These are phyloP conservation scores for Fragum whitleyi DNA, from an alignment of 2,888 invertebrate genomes.

Conservation along the genomic window DNA sequence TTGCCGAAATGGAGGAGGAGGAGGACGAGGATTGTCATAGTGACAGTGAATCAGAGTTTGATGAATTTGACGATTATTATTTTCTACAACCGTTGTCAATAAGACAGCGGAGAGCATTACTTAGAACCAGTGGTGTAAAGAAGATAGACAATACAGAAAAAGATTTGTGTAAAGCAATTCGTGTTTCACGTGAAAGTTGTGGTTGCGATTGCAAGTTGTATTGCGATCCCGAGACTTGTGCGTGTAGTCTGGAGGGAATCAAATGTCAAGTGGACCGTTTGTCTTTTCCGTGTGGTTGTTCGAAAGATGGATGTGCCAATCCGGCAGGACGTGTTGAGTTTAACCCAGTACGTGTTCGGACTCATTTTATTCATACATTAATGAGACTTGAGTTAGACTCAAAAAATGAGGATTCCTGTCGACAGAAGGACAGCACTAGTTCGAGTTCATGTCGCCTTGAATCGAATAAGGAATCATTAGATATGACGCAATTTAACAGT, in stretches of 20 bases:
- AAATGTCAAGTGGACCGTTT: slow-evolving; percentile 98
- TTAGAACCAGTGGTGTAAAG: slow-evolving; percentile 96
- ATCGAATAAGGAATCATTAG: slow-evolving; percentile 86
- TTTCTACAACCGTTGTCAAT: slow-evolving; percentile 93
- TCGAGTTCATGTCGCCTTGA: slow-evolving; percentile 23
- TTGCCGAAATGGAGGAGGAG: slow-evolving; percentile 67
- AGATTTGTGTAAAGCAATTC: slow-evolving; percentile 96
- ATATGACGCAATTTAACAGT: slow-evolving; percentile 81
- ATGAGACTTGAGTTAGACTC: slow-evolving; percentile 89
- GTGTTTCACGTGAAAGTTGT: slow-evolving; percentile 92
- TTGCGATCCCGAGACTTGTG: slow-evolving; percentile 98
- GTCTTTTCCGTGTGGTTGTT: slow-evolving; percentile 98
- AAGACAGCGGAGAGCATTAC: slow-evolving; percentile 93
- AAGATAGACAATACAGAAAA: slow-evolving; percentile 97
- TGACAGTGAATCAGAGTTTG: slow-evolving; percentile 79
- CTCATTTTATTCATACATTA: slow-evolving; percentile 98
- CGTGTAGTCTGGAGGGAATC: slow-evolving; percentile 97
- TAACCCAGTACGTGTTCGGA: slow-evolving; percentile 96
- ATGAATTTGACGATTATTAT: slow-evolving; percentile 81
- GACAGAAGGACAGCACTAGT: slow-evolving; percentile 36
- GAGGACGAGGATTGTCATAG: slow-evolving; percentile 73
- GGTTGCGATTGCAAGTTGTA: slow-evolving; percentile 86
- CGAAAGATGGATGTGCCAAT: slow-evolving; percentile 96
- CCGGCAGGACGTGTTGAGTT: slow-evolving; percentile 97
- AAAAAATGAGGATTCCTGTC: slow-evolving; percentile 44